Percentiles rank a stretch among this genome's conserved stretches.
Evolutionary conservation across 2,113 vertebrate species (phyloP).

Genomic region (Cynoglossus semilaevis): DNA sequence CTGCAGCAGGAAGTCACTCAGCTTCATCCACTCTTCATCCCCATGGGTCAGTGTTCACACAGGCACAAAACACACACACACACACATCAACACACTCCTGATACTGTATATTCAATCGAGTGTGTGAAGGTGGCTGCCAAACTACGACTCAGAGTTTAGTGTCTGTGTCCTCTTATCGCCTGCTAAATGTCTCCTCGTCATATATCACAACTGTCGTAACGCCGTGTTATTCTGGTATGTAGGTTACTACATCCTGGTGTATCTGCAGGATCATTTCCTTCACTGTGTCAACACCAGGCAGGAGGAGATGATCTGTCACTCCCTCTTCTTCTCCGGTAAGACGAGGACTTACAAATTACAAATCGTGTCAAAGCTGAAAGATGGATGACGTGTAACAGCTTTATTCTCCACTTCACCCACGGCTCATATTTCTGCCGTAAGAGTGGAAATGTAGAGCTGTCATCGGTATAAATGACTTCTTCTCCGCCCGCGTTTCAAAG

Average conservation of each 20-base stretch:
- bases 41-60: constrained; percentile 78
- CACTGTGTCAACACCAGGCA: constrained; percentile 90
- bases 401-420: neutral
- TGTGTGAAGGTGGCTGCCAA: neutral
- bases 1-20: constrained; percentile 47
- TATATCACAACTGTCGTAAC: constrained; percentile 7
- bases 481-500: constrained; percentile 31
- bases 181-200: neutral
- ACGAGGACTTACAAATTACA: neutral
- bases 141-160: neutral
- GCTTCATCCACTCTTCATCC: constrained; percentile 82
- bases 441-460: neutral
- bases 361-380: neutral
- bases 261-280: constrained; percentile 85
- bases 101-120: neutral
- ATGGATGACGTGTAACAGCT: constrained; percentile 6
- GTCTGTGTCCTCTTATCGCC: neutral
- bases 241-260: constrained; percentile 89
- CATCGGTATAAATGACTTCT: neutral
- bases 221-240: constrained; percentile 36
- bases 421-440: neutral
- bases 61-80: neutral
- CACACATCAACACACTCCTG: neutral
- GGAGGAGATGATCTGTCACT: constrained; percentile 87
- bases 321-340: constrained; percentile 89